Conservation (phyloP, 2,888 invertebrate species). For the Chloroclystis v-ata region DNA sequence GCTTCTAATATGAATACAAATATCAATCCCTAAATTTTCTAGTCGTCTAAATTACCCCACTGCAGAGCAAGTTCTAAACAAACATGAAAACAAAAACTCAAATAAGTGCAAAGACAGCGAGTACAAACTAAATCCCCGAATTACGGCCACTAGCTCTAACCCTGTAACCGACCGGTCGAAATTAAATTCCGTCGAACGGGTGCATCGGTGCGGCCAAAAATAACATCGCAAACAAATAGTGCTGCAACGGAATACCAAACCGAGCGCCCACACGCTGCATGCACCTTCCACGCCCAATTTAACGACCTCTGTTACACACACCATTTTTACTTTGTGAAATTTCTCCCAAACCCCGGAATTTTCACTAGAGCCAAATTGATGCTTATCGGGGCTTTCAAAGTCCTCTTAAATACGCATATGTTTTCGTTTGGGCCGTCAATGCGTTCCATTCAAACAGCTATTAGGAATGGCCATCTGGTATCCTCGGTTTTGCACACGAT, state of each 20-base stretch:
- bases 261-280: conserved; percentile 14
- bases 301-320: conserved; percentile 9
- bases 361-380: not conserved
- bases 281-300: conserved; percentile 21
- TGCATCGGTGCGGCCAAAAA: conserved; percentile 35
- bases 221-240: conserved; percentile 37
- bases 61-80: not conserved
- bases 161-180: conserved; percentile 30
- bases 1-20: too few relatives aligned
- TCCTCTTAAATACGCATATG: not conserved
- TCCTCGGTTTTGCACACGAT: too few relatives aligned
- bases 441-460: too few relatives aligned
- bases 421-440: too few relatives aligned
- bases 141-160: not conserved
- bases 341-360: not conserved
- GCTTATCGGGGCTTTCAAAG: not conserved
- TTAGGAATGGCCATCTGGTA: too few relatives aligned
- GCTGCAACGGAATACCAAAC: conserved; percentile 23
- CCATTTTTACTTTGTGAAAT: conserved; percentile 4
- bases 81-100: not conserved
- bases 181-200: conserved; percentile 42
- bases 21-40: too few relatives aligned
- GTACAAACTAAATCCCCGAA: not conserved
- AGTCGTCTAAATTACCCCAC: too few relatives aligned
- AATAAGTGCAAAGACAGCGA: not conserved